phyloP scores from a whole-genome alignment of 2,888 invertebrate species.

The Eupithecia subfuscata region DNA sequence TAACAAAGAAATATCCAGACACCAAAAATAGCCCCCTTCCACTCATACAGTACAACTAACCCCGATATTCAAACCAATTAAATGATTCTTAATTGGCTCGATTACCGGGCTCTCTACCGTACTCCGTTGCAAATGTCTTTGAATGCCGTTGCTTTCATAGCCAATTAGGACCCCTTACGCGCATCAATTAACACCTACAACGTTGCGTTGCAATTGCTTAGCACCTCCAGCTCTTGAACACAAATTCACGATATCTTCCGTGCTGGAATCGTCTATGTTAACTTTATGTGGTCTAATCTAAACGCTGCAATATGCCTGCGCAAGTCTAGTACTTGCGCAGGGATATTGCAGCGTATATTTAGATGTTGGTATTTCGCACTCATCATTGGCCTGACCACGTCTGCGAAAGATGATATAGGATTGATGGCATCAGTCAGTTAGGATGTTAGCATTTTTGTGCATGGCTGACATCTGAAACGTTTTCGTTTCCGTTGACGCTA shows the following conservation, averaged over 20 bases:
- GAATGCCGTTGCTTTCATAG: conserved; percentile 42
- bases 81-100: conserved; percentile 35
- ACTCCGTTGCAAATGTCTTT: conserved; percentile 22
- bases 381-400: neutral
- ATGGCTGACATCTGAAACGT: neutral
- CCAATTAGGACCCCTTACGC: conserved; percentile 60
- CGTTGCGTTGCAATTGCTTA: conserved; percentile 37
- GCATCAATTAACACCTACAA: conserved; percentile 52
- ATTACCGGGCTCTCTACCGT: conserved; percentile 13
- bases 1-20: neutral
- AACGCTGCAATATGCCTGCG: no score
- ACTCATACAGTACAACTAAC: neutral
- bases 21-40: neutral
- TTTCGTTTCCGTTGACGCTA: neutral
- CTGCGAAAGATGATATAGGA: neutral
- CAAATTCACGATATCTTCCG: conserved; percentile 18
- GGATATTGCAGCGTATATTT: neutral
- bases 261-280: conserved; percentile 33
- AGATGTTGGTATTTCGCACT: neutral
- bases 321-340: neutral
- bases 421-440: neutral
- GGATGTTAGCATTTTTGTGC: neutral
- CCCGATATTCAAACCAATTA: conserved; percentile 12
- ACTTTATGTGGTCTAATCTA: conserved; percentile 1
- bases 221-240: conserved; percentile 24